These are phyloP conservation scores for Gryllus longicercus DNA, from an alignment of 2,888 invertebrate genomes.

Conservation along the genomic window DNA sequence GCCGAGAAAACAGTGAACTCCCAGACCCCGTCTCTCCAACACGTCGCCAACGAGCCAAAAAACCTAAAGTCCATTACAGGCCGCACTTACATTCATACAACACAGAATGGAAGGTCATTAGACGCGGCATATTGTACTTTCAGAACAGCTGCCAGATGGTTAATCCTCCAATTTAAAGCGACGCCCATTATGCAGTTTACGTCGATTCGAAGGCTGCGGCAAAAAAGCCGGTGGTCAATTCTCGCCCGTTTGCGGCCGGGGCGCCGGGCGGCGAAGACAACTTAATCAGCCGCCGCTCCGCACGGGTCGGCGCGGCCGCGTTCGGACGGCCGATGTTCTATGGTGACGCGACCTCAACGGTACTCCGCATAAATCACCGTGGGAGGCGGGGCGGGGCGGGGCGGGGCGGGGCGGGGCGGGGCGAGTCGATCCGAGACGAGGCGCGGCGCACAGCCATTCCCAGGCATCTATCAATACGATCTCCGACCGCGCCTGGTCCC, in stretches of 20 bases:
- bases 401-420: too few species aligned
- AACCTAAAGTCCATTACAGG: neutral
- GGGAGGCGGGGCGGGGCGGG: neutral
- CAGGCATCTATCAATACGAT: neutral
- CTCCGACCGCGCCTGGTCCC: neutral
- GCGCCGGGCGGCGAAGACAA: neutral
- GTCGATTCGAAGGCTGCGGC: neutral
- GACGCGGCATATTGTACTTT: constrained; percentile 17
- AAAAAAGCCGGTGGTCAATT: neutral
- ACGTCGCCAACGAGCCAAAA: neutral
- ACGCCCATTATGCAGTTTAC: constrained; percentile 6
- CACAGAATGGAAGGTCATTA: constrained; percentile 7
- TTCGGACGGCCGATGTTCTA: neutral
- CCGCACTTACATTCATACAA: neutral
- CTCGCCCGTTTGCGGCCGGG: neutral
- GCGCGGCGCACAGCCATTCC: too few species aligned
- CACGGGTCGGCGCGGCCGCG: neutral
- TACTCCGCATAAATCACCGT: neutral
- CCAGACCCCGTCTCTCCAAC: neutral
- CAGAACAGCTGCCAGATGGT: neutral
- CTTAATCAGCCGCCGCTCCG: neutral
- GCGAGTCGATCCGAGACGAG: too few species aligned
- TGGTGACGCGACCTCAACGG: neutral
- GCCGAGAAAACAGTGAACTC: neutral
- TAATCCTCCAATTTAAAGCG: constrained; percentile 6